Conservation (phyloP, 2,888 invertebrate species). For the Drosophila flavopinicola region DNA sequence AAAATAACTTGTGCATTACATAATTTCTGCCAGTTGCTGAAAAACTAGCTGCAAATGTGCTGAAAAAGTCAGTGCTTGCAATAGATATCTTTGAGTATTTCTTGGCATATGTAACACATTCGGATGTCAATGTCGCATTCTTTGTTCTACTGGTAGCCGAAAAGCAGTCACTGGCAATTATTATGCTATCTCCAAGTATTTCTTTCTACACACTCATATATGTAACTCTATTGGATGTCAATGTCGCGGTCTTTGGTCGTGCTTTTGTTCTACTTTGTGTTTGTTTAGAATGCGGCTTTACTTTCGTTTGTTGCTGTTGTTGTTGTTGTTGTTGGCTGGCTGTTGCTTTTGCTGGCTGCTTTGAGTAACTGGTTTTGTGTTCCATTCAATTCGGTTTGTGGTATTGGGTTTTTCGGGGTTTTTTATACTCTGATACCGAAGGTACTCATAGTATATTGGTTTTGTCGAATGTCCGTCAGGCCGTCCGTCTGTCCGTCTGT, state of each 20-base stretch:
- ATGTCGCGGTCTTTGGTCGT: conserved; percentile 42
- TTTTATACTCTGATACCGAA: too few relatives aligned
- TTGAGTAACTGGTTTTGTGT: conserved; percentile 36
- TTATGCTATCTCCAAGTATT: background rate
- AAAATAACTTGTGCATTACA: conserved; percentile 34
- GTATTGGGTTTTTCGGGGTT: conserved; percentile 25
- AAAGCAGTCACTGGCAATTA: background rate
- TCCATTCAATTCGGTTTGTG: conserved; percentile 26
- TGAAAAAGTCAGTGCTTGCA: conserved; percentile 2
- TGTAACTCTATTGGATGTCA: conserved; percentile 42
- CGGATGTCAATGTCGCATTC: conserved; percentile 6
- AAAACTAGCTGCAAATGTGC: conserved; percentile 4
- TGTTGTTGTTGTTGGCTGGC: background rate
- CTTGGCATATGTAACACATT: background rate
- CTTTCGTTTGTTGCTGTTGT: background rate
- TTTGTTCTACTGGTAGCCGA: background rate
- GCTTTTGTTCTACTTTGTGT: conserved; percentile 39
- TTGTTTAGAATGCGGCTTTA: conserved; percentile 39
- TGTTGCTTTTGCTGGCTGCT: background rate
- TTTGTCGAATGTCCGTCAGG: too few relatives aligned
- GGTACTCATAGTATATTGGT: too few relatives aligned
- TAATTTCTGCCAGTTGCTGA: conserved; percentile 27
- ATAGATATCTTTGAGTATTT: background rate
- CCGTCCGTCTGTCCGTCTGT: too few relatives aligned
- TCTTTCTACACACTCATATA: conserved; percentile 9